Percentiles rank a stretch among this genome's conserved stretches.
Conservation (phyloP, 2,113 vertebrate species). For the Talpa occidentalis region DNA sequence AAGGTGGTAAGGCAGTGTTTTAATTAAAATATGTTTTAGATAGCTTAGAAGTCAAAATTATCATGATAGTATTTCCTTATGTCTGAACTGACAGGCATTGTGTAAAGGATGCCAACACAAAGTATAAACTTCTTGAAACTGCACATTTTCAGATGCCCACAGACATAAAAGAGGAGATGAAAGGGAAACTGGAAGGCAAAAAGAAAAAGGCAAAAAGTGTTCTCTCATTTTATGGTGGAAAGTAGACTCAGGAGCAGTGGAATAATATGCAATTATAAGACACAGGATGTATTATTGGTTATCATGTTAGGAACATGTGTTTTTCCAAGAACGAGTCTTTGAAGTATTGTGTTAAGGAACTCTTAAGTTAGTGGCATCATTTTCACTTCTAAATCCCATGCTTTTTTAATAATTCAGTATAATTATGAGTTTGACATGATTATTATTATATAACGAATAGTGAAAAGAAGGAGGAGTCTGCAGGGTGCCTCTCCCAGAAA, state of each 20-base stretch:
- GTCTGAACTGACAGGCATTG: not conserved
- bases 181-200: not conserved
- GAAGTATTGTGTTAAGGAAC: not conserved
- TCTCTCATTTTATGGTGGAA: not conserved
- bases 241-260: not conserved
- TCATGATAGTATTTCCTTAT: not conserved
- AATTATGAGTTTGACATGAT: not conserved
- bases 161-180: not conserved
- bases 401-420: not conserved
- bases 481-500: not conserved
- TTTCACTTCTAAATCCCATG: not conserved
- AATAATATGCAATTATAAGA: not conserved
- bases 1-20: no score
- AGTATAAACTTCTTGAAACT: not conserved
- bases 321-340: not conserved
- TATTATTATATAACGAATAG: not conserved
- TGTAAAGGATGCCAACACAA: not conserved
- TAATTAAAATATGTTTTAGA: no score
- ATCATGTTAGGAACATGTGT: not conserved
- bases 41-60: no score
- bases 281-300: not conserved
- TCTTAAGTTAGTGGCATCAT: not conserved
- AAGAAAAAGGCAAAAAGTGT: no score
- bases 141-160: not conserved
- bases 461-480: not conserved